Percentiles rank a stretch among this genome's conserved stretches.
Conservation (phyloP, 2,113 vertebrate genomes). For the Daphoenositta chrysoptera region DNA sequence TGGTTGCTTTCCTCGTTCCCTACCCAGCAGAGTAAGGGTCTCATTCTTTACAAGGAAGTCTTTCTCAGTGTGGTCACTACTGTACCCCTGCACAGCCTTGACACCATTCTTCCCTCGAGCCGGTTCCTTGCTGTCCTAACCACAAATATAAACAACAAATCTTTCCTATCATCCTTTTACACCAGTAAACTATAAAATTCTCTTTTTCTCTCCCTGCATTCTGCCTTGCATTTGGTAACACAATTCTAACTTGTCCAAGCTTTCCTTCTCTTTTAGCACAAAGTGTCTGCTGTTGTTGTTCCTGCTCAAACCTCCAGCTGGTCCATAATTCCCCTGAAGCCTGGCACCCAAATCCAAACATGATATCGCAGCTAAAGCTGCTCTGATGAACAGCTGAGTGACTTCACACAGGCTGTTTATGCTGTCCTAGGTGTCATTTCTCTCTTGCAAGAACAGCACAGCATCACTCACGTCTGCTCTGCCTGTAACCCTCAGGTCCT, state of each 20-base stretch:
- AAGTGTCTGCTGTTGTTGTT: neutral
- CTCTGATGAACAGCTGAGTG: neutral
- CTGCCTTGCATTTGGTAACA: neutral
- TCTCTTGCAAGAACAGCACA: neutral
- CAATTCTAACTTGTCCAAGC: neutral
- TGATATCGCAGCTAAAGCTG: neutral
- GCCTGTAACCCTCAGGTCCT: neutral
- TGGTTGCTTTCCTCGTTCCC: neutral
- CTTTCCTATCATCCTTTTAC: neutral
- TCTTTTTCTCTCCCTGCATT: neutral
- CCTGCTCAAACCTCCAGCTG: neutral
- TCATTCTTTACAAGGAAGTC: neutral
- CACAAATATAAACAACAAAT: neutral
- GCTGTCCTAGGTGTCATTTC: neutral
- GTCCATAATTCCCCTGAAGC: neutral
- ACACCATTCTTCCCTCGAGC: neutral
- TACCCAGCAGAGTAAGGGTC: neutral
- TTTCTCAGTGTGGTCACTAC: neutral
- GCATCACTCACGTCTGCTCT: neutral
- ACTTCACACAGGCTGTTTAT: neutral
- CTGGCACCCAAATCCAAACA: neutral
- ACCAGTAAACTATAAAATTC: neutral
- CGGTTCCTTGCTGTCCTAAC: neutral
- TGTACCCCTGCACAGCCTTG: neutral
- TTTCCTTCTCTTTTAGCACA: neutral